These are phyloP conservation scores for Dipodomys ordii DNA, from an alignment of 2,113 vertebrate genomes.

Conservation along the genomic window DNA sequence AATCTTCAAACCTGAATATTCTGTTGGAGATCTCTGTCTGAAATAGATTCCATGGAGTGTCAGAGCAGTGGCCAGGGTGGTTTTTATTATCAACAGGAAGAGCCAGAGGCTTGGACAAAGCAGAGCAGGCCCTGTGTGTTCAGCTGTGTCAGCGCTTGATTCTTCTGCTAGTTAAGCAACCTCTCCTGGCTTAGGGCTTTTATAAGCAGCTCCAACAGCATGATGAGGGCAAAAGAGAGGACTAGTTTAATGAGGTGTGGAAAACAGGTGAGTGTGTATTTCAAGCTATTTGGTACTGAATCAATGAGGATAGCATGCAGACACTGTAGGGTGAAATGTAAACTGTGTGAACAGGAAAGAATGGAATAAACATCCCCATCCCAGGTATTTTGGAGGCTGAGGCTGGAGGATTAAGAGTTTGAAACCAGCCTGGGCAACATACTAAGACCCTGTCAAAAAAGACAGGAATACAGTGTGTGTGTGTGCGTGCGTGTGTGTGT, in stretches of 20 bases:
- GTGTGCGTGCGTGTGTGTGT: no score
- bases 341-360: background rate
- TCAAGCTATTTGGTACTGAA: background rate
- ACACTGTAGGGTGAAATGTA: background rate
- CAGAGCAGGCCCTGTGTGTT: background rate
- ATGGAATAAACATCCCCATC: background rate
- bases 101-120: background rate
- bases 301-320: background rate
- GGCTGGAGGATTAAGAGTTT: background rate
- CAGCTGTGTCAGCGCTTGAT: background rate
- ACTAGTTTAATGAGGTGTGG: background rate
- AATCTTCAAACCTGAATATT: background rate
- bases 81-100: background rate
- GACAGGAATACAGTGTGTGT: no score
- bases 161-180: background rate
- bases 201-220: background rate
- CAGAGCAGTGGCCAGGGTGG: background rate
- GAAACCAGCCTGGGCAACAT: no score
- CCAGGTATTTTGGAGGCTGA: background rate
- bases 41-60: background rate
- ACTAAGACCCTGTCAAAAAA: no score
- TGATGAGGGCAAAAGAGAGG: background rate
- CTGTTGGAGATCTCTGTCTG: background rate
- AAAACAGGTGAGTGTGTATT: background rate
- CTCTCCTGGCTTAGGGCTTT: background rate